Percentiles rank a stretch among this genome's conserved stretches.
These are phyloP conservation scores for Drosophila tripunctata DNA, from an alignment of 2,888 invertebrate genomes.

Conservation along the genomic window DNA sequence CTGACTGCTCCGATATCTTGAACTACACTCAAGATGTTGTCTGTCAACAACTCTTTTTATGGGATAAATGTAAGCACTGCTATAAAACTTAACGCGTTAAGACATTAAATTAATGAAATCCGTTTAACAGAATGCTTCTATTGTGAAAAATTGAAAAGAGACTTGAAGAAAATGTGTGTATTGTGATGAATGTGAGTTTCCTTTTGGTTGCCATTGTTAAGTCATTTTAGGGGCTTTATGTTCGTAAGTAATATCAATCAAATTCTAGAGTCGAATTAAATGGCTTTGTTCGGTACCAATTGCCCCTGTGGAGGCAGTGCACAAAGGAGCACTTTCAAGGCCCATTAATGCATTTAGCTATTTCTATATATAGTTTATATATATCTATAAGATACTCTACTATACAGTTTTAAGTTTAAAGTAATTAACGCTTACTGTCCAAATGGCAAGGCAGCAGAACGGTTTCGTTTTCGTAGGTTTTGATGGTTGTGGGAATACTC, in stretches of 20 bases:
- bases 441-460: conserved; percentile 91
- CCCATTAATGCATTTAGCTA: conserved; percentile 23
- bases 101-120: conserved; percentile 60
- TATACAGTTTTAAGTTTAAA: neutral
- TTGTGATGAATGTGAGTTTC: conserved; percentile 45
- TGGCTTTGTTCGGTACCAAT: conserved; percentile 61
- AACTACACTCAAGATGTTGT: neutral
- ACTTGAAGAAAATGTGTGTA: conserved; percentile 45
- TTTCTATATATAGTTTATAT: neutral
- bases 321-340: conserved; percentile 48
- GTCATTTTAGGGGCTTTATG: conserved; percentile 45
- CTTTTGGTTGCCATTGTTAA: conserved; percentile 53
- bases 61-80: neutral
- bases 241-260: conserved; percentile 35
- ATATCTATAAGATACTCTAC: conserved; percentile 1
- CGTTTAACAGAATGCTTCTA: conserved; percentile 37
- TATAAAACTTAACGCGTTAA: neutral
- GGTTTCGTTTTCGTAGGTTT: conserved; percentile 90
- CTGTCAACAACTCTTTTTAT: conserved; percentile 53
- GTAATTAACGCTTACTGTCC: conserved; percentile 86
- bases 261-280: conserved; percentile 47
- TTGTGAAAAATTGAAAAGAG: conserved; percentile 25
- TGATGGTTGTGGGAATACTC: conserved; percentile 90
- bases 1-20: neutral
- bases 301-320: conserved; percentile 18